Evolutionary conservation across 2,888 invertebrate genomes (phyloP).

Genomic region (Habrosyne pyritoides): DNA sequence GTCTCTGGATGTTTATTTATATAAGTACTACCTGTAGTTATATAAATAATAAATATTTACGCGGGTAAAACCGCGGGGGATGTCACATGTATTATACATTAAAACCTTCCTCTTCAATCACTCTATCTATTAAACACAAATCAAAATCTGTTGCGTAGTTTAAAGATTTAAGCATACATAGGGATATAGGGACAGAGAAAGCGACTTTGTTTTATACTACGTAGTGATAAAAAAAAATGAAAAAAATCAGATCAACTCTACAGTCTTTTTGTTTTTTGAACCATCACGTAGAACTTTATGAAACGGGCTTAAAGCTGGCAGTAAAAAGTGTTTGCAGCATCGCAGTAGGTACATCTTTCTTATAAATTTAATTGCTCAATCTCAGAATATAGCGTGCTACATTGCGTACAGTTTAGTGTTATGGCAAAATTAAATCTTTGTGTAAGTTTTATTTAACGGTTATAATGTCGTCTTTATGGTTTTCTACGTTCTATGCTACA

Average conservation of each 20-base stretch:
- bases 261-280: background rate
- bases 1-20: no score
- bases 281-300: background rate
- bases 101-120: no score
- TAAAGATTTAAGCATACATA: no score
- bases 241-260: background rate
- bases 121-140: no score
- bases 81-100: no score
- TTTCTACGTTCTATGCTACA: background rate
- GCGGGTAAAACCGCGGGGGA: no score
- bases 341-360: background rate
- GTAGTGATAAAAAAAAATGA: background rate
- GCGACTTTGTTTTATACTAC: no score
- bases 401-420: constrained; percentile 1
- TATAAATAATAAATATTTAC: no score
- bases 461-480: constrained; percentile 3
- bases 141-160: no score
- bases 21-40: no score
- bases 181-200: no score
- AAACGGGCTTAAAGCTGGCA: background rate
- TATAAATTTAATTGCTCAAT: background rate
- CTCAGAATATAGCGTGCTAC: background rate
- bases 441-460: constrained; percentile 1
- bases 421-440: constrained; percentile 1
- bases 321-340: background rate